phyloP scores from a whole-genome alignment of 2,888 invertebrate species.

The Timandra comae region DNA sequence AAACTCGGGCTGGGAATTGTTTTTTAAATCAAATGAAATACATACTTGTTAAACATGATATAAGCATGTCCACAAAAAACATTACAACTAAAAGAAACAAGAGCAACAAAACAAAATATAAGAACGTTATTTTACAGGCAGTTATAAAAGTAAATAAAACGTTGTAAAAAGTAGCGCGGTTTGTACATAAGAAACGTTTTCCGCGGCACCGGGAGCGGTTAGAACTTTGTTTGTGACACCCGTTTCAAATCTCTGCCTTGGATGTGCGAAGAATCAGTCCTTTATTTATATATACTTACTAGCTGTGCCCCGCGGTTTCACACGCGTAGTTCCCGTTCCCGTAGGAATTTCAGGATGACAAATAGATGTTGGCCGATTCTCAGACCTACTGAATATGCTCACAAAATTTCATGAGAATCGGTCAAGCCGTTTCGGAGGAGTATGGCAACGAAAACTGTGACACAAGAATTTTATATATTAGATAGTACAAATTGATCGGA shows the following conservation, averaged over 20 bases:
- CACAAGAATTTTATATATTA: too few species aligned
- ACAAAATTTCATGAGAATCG: too few species aligned
- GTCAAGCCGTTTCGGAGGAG: too few species aligned
- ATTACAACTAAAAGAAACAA: not conserved
- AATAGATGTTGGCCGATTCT: too few species aligned
- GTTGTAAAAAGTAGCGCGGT: not conserved
- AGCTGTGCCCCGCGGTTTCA: too few species aligned
- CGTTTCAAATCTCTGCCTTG: slow-evolving; percentile 27
- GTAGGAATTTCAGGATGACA: too few species aligned
- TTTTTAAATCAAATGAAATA: too few species aligned
- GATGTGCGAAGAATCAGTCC: slow-evolving; percentile 2
- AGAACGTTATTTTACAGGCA: not conserved
- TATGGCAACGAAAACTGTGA: too few species aligned
- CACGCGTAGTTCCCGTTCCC: too few species aligned
- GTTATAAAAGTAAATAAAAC: not conserved
- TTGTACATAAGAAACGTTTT: slow-evolving; percentile 56
- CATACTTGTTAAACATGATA: not conserved
- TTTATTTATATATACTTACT: slow-evolving; percentile 3
- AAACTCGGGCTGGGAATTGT: too few species aligned
- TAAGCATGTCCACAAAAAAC: not conserved
- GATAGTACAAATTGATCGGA: too few species aligned
- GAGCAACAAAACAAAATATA: not conserved
- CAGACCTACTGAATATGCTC: too few species aligned
- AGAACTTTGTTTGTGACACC: slow-evolving; percentile 48
- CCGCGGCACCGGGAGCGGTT: slow-evolving; percentile 35